Percentiles rank a stretch among this genome's conserved stretches.
Evolutionary conservation across 2,113 vertebrate genomes (phyloP).

Genomic region (Aegotheles bennettii): DNA sequence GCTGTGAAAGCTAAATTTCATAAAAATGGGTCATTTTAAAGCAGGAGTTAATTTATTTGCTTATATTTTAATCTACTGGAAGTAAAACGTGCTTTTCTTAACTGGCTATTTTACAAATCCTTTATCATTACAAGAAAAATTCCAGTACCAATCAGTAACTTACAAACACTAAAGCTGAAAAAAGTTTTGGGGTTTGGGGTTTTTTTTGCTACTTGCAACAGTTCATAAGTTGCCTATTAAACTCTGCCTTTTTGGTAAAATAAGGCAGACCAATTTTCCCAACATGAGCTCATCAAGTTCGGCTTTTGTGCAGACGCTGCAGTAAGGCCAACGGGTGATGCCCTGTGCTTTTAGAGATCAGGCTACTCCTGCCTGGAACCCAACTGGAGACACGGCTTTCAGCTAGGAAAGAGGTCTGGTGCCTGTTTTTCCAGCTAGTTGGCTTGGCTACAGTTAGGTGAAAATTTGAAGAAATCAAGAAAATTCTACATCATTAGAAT

Average conservation of each 20-base stretch:
- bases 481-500: slow-evolving; percentile 9
- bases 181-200: not conserved
- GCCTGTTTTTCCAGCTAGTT: not conserved
- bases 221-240: not conserved
- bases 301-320: not conserved
- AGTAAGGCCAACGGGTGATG: not conserved
- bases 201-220: not conserved
- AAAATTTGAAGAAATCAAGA: not conserved
- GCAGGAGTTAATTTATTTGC: not conserved
- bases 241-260: not conserved
- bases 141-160: not conserved
- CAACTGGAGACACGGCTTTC: not conserved
- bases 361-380: not conserved
- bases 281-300: fast-evolving
- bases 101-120: not conserved
- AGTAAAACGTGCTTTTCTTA: not conserved
- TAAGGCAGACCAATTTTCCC: not conserved
- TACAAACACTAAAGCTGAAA: not conserved
- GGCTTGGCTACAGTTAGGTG: not conserved
- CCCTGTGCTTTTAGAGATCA: not conserved
- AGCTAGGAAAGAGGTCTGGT: not conserved
- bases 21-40: slow-evolving; percentile 12
- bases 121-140: not conserved
- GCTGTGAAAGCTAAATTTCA: slow-evolving; percentile 7
- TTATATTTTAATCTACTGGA: not conserved